A percentile compares a stretch with the other conserved stretches of the same genome.
These are phyloP conservation scores for Turnix velox DNA, from an alignment of 2,113 vertebrate genomes.

Conservation along the genomic window DNA sequence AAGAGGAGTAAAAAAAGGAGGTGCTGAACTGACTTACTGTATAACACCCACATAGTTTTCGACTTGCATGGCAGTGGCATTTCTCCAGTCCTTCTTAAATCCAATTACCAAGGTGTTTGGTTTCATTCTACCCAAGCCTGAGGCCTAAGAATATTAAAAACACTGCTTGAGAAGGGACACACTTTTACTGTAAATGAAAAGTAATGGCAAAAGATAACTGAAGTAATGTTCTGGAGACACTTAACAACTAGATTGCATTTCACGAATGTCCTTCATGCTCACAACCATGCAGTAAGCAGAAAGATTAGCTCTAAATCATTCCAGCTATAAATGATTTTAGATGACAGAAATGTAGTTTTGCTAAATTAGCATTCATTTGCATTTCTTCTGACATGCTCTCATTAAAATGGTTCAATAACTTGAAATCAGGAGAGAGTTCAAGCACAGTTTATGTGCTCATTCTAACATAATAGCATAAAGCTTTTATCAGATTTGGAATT, in stretches of 20 bases:
- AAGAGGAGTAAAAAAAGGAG: neutral
- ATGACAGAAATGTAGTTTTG: constrained; percentile 73
- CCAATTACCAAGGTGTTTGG: constrained; percentile 94
- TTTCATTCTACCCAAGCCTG: constrained; percentile 92
- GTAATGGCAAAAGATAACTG: constrained; percentile 55
- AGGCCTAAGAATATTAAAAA: constrained; percentile 77
- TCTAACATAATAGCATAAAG: constrained; percentile 58
- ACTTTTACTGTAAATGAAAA: constrained; percentile 63
- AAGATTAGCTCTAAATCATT: constrained; percentile 77
- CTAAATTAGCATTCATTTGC: constrained; percentile 78
- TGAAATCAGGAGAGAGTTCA: constrained; percentile 68
- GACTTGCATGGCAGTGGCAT: constrained; percentile 67
- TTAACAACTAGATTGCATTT: constrained; percentile 67
- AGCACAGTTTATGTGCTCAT: constrained; percentile 44
- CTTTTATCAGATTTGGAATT: constrained; percentile 52
- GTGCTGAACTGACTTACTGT: constrained; percentile 83
- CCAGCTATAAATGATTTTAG: constrained; percentile 71
- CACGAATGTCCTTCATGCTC: constrained; percentile 69
- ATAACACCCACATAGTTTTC: constrained; percentile 89
- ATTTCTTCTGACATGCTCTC: constrained; percentile 76
- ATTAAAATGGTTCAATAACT: constrained; percentile 79
- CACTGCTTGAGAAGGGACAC: constrained; percentile 45
- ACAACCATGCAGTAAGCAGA: constrained; percentile 66
- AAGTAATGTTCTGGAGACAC: constrained; percentile 67
- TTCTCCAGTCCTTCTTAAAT: constrained; percentile 93